phyloP scores from a whole-genome alignment of 1,140 invertebrate genomes.

The Agrypnia vestita region DNA sequence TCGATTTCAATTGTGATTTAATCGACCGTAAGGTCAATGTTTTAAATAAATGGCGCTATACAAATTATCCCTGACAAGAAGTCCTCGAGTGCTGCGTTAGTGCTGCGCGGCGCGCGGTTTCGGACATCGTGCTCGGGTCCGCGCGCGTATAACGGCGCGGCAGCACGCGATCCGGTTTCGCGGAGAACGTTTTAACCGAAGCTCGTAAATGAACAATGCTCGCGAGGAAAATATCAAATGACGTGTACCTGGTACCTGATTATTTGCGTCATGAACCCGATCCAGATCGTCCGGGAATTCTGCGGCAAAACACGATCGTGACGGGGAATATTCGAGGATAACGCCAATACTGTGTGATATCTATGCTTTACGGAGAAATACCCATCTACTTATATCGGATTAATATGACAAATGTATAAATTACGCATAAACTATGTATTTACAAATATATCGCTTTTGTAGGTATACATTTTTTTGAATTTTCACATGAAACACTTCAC shows the following conservation, averaged over 20 bases:
- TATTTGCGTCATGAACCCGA: slow-evolving; percentile 3
- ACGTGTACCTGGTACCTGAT: not conserved
- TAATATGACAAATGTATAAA: too few species aligned
- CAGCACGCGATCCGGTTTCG: slow-evolving; percentile 40
- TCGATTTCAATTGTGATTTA: too few species aligned
- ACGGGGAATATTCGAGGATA: slow-evolving; percentile 1
- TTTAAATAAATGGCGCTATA: too few species aligned
- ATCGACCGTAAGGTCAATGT: too few species aligned
- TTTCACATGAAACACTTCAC: too few species aligned
- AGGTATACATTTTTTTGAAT: too few species aligned
- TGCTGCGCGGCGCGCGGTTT: not conserved
- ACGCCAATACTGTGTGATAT: not conserved
- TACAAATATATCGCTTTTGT: too few species aligned
- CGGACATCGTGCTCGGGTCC: too few species aligned
- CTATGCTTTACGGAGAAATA: not conserved
- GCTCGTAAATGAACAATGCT: too few species aligned
- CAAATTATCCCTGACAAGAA: not conserved
- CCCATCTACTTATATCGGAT: too few species aligned
- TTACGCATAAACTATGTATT: too few species aligned
- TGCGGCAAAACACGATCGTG: not conserved
- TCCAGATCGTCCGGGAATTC: not conserved
- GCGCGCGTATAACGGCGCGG: slow-evolving; percentile 14
- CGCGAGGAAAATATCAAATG: not conserved
- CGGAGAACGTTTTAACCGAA: not conserved
- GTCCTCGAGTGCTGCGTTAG: not conserved